Evolutionary conservation across 2,113 vertebrate species (phyloP).

Genomic region (Tamias sibiricus): DNA sequence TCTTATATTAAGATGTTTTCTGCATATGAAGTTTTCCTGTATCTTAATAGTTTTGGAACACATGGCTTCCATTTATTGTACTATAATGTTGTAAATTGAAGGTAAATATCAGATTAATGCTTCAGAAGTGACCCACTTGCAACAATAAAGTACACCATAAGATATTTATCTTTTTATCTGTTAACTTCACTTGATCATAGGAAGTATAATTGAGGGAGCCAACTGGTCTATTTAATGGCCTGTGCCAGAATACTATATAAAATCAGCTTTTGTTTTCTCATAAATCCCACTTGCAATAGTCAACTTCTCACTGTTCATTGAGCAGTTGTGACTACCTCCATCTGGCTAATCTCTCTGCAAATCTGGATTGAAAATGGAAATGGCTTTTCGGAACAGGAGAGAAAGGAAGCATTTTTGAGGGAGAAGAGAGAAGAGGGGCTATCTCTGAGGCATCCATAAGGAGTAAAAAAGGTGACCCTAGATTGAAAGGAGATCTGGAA

Average conservation of each 20-base stretch:
- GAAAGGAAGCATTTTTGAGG: background rate
- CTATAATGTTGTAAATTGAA: background rate
- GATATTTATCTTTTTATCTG: background rate
- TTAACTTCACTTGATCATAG: slow-evolving; percentile 28
- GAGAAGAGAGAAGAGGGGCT: background rate
- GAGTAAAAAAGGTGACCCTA: background rate
- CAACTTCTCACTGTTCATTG: background rate
- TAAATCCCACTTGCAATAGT: background rate
- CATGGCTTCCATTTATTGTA: background rate
- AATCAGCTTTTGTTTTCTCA: slow-evolving; percentile 45
- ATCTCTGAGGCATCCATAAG: background rate
- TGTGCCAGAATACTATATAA: background rate
- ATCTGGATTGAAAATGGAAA: background rate
- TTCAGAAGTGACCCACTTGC: slow-evolving; percentile 9
- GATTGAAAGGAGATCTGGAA: background rate
- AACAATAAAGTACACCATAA: background rate
- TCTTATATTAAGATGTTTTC: background rate
- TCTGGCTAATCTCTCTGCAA: background rate
- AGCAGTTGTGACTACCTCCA: background rate
- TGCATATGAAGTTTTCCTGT: background rate
- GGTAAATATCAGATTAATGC: background rate
- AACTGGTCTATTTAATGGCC: background rate
- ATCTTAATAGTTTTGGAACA: background rate
- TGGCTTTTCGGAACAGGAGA: background rate
- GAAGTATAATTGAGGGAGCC: background rate